Conservation (phyloP, 2,797 vertebrate species). For the Tapera naevia region DNA sequence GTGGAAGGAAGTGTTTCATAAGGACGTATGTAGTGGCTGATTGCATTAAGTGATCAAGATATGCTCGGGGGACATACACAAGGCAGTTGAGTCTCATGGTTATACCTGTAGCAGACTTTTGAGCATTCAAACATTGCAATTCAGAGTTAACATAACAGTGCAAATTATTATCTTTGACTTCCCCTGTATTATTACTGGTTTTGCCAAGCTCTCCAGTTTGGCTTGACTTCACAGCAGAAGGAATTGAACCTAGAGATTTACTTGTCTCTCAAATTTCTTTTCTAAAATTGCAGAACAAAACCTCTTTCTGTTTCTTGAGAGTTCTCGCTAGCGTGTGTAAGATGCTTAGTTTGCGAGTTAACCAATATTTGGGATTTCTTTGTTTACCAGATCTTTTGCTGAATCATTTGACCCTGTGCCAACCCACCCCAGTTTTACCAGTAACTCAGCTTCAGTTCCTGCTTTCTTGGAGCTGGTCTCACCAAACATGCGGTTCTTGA, state of each 20-base stretch:
- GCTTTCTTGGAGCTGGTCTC: neutral
- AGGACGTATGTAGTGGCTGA: neutral
- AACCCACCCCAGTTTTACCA: neutral
- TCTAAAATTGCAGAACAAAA: neutral
- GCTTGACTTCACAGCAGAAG: neutral
- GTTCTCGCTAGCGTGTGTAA: neutral
- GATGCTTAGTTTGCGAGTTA: neutral
- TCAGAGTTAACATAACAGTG: neutral
- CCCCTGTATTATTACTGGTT: neutral
- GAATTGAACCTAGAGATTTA: neutral
- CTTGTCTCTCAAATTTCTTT: neutral
- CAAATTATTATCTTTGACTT: neutral
- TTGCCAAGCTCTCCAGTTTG: neutral
- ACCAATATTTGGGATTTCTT: neutral
- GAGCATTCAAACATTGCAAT: neutral
- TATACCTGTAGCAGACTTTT: neutral
- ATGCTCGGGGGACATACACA: rapidly evolving
- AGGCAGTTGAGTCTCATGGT: neutral
- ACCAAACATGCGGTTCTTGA: neutral
- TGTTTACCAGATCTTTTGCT: neutral
- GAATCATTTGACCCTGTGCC: neutral
- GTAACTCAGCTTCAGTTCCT: neutral
- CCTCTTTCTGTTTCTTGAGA: neutral
- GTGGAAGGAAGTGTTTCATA: constrained; percentile 37
- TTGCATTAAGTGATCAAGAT: neutral